Conservation (phyloP, 2,888 invertebrate species). For the Phasia obesa region DNA sequence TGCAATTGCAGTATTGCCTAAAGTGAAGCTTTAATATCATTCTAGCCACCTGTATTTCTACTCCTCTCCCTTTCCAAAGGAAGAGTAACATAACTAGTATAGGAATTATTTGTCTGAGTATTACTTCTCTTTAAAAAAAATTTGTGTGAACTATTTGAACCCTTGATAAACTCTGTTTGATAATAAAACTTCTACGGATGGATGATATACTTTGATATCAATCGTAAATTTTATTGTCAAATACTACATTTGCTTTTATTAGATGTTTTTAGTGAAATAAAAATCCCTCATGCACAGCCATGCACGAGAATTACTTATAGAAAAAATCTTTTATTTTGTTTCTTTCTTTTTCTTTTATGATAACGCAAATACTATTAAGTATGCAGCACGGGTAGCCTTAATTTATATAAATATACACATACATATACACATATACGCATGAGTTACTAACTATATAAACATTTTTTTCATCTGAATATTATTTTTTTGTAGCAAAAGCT, state of each 20-base stretch:
- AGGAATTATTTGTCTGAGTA: too few species aligned
- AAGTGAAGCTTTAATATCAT: too few species aligned
- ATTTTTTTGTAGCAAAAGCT: conserved; percentile 22
- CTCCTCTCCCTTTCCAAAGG: too few species aligned
- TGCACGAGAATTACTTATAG: neutral
- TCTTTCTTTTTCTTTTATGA: too few species aligned
- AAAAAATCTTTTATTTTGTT: too few species aligned
- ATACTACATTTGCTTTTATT: neutral
- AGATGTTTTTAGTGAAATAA: conserved; percentile 17
- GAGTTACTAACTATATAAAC: neutral
- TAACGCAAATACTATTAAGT: neutral
- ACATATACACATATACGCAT: neutral
- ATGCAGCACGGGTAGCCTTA: neutral
- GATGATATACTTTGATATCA: neutral
- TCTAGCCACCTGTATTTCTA: too few species aligned
- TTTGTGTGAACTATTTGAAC: too few species aligned
- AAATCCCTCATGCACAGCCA: neutral
- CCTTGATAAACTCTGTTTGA: neutral
- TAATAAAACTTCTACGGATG: neutral
- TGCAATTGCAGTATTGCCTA: too few species aligned
- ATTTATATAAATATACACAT: neutral
- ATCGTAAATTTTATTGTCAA: neutral
- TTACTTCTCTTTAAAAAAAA: too few species aligned
- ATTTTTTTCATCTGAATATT: neutral
- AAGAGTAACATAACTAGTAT: too few species aligned